A percentile compares a stretch with the other conserved stretches of the same genome.
Conservation (phyloP, 2,888 invertebrate genomes). For the Lottia gigantea region DNA sequence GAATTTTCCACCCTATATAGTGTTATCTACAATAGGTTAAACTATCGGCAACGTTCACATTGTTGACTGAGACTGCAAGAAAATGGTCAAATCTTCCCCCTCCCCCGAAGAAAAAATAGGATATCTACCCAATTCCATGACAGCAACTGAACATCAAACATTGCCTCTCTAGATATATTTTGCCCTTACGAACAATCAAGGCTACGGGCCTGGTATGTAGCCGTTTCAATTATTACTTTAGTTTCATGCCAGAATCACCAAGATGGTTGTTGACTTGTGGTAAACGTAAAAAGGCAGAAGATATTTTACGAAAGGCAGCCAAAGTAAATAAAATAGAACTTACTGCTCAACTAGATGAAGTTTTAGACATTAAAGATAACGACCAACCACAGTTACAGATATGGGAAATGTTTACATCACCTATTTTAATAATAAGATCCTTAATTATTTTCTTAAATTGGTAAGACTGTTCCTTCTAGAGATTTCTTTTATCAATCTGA, state of each 20-base stretch:
- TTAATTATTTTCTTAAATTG: conserved; percentile 28
- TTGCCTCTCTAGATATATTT: no score
- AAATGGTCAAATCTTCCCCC: no score
- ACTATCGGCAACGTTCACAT: no score
- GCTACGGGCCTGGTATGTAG: conserved; percentile 8
- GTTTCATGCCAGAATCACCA: conserved; percentile 44
- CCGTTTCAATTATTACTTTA: conserved; percentile 3
- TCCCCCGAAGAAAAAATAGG: no score
- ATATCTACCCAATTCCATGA: no score
- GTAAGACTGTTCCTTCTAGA: conserved; percentile 13
- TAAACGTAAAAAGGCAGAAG: conserved; percentile 28
- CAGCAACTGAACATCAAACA: no score
- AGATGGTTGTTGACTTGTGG: conserved; percentile 39
- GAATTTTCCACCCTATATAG: no score
- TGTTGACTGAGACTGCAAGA: no score
- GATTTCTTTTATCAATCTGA: no score
- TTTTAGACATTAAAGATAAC: conserved; percentile 1
- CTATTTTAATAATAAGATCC: conserved; percentile 2
- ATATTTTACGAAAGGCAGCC: conserved; percentile 34
- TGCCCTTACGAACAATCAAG: no score
- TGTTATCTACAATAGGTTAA: no score
- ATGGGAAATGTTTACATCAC: conserved; percentile 24
- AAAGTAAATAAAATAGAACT: conserved; percentile 29
- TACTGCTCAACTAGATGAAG: background rate
- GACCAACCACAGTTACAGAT: conserved; percentile 23